These are phyloP conservation scores for Sminthurinus aureus DNA, from an alignment of 2,888 invertebrate genomes.

Conservation along the genomic window DNA sequence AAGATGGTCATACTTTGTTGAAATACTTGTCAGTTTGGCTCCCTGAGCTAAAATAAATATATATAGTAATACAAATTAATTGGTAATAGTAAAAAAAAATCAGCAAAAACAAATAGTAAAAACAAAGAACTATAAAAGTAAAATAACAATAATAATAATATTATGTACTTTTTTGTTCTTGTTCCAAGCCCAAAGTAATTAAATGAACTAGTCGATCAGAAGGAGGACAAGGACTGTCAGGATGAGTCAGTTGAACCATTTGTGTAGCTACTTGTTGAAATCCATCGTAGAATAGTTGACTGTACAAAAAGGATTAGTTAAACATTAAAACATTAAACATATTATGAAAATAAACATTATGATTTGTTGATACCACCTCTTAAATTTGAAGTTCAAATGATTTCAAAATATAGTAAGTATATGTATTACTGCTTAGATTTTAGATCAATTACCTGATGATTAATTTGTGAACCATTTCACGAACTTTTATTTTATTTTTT, in stretches of 20 bases:
- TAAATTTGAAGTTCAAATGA: slow-evolving; percentile 13
- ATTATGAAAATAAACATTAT: neutral
- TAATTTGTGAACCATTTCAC: slow-evolving; percentile 87
- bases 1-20: slow-evolving; percentile 66
- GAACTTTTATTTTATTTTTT: slow-evolving; percentile 83
- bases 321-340: slow-evolving; percentile 6
- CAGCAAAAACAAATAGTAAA: no score
- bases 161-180: slow-evolving; percentile 72
- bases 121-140: no score
- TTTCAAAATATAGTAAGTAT: no score
- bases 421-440: no score
- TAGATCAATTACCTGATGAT: slow-evolving; percentile 86
- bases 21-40: slow-evolving; percentile 53
- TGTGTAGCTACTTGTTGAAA: slow-evolving; percentile 90
- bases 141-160: neutral
- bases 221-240: slow-evolving; percentile 93
- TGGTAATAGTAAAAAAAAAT: neutral
- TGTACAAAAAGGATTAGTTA: slow-evolving; percentile 69
- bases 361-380: neutral
- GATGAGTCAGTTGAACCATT: slow-evolving; percentile 82
- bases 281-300: slow-evolving; percentile 98
- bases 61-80: neutral
- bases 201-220: slow-evolving; percentile 91
- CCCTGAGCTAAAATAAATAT: slow-evolving; percentile 49
- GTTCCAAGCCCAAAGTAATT: slow-evolving; percentile 82